Evolutionary conservation across 2,113 vertebrate genomes (phyloP).

Genomic region (Symphodus melops): DNA sequence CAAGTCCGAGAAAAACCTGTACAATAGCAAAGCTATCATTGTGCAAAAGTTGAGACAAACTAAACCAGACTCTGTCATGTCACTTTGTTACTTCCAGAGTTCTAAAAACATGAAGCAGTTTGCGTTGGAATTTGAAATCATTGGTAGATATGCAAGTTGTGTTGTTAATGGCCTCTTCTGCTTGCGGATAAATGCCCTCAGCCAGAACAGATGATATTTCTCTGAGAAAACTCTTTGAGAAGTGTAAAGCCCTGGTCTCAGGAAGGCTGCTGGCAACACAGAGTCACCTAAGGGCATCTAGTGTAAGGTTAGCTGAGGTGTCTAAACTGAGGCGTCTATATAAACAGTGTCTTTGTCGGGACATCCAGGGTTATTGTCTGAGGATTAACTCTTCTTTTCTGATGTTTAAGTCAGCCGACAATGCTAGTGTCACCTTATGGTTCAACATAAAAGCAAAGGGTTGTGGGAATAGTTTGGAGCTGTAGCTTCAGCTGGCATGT

Average conservation of each 20-base stretch:
- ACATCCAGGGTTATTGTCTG: conserved; percentile 77
- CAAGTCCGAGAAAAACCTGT: conserved; percentile 39
- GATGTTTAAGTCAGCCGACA: conserved; percentile 83
- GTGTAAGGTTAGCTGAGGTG: conserved; percentile 84
- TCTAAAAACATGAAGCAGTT: conserved; percentile 8
- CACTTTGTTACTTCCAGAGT: conserved; percentile 14
- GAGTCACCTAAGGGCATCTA: conserved; percentile 74
- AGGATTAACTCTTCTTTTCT: conserved; percentile 84
- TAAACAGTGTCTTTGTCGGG: conserved; percentile 84
- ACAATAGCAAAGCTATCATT: conserved; percentile 6
- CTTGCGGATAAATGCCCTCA: conserved; percentile 27
- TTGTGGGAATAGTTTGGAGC: conserved; percentile 69
- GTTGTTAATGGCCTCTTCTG: conserved; percentile 13
- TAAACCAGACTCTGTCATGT: conserved; percentile 5
- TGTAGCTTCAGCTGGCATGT: conserved; percentile 34
- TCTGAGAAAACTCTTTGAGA: conserved; percentile 37
- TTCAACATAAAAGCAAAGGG: conserved; percentile 53
- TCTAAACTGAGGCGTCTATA: conserved; percentile 84
- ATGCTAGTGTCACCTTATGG: conserved; percentile 76
- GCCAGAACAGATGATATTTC: conserved; percentile 24
- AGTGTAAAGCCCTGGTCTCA: conserved; percentile 63
- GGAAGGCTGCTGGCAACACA: conserved; percentile 79
- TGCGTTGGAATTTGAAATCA: conserved; percentile 8
- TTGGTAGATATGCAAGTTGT: not conserved
- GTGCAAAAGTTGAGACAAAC: conserved; percentile 37